Percentiles rank a stretch among this genome's conserved stretches.
Conservation (phyloP, 2,797 vertebrate genomes). For the Brachymystax lenok region DNA sequence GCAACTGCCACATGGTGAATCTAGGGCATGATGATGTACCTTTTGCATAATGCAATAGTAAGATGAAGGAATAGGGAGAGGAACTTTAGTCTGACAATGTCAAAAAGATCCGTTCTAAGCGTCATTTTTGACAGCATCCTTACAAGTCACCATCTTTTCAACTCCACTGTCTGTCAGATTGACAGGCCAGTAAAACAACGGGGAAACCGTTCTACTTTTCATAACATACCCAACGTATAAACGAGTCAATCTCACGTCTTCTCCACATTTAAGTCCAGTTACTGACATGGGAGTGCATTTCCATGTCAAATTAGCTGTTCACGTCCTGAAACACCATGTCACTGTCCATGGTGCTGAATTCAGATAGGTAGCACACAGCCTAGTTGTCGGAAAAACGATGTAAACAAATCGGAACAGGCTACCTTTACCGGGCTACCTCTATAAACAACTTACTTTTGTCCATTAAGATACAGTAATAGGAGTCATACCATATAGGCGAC, state of each 20-base stretch:
- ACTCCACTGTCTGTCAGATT: background rate
- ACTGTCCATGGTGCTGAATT: slow-evolving; percentile 36
- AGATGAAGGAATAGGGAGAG: background rate
- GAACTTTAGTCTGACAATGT: background rate
- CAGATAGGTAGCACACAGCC: background rate
- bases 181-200: background rate
- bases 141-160: background rate
- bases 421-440: background rate
- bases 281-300: background rate
- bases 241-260: too few species aligned
- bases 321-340: background rate
- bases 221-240: background rate
- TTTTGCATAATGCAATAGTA: background rate
- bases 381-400: too few species aligned
- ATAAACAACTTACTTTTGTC: background rate
- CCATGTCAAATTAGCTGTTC: background rate
- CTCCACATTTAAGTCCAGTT: background rate
- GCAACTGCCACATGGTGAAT: background rate
- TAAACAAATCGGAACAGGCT: background rate
- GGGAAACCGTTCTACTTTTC: background rate
- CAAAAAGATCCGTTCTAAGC: background rate
- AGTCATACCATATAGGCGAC: background rate
- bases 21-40: background rate
- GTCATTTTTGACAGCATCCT: background rate
- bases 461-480: background rate